Conservation (phyloP, 2,888 invertebrate genomes). For the Clostera curtula region DNA sequence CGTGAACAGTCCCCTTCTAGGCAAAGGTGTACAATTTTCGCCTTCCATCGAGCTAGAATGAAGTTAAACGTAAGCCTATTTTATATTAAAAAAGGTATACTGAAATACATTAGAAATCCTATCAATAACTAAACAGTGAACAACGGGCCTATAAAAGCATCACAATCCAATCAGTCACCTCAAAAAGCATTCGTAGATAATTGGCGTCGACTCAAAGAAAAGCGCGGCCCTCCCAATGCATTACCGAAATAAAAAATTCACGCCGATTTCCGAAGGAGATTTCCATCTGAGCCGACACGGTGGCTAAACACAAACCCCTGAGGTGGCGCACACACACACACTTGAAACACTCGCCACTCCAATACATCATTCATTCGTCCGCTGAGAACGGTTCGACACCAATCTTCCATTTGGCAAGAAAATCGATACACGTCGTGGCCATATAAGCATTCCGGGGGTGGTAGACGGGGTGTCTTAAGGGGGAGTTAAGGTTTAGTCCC, state of each 20-base stretch:
- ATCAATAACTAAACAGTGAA: constrained; percentile 17
- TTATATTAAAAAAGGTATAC: too few relatives aligned
- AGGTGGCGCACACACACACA: constrained; percentile 43
- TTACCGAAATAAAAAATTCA: constrained; percentile 69
- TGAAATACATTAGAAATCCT: too few relatives aligned
- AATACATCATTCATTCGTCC: constrained; percentile 74
- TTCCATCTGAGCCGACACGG: constrained; percentile 58
- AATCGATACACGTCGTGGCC: constrained; percentile 75
- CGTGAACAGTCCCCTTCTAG: too few relatives aligned
- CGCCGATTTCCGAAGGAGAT: constrained; percentile 53
- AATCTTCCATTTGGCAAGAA: constrained; percentile 75
- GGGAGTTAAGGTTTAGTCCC: constrained; percentile 76
- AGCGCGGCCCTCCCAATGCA: constrained; percentile 42
- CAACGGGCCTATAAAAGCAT: constrained; percentile 30
- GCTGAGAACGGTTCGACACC: constrained; percentile 70
- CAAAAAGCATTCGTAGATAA: constrained; percentile 54
- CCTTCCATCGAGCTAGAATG: too few relatives aligned
- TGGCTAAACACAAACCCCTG: constrained; percentile 57
- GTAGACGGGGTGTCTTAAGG: constrained; percentile 72
- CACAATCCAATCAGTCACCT: constrained; percentile 58
- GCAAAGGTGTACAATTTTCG: too few relatives aligned
- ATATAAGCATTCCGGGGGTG: constrained; percentile 74
- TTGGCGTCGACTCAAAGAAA: constrained; percentile 45
- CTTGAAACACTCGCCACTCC: constrained; percentile 66
- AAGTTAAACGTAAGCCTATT: too few relatives aligned